Conservation (phyloP, 2,113 vertebrate species). For the Lota lota region DNA sequence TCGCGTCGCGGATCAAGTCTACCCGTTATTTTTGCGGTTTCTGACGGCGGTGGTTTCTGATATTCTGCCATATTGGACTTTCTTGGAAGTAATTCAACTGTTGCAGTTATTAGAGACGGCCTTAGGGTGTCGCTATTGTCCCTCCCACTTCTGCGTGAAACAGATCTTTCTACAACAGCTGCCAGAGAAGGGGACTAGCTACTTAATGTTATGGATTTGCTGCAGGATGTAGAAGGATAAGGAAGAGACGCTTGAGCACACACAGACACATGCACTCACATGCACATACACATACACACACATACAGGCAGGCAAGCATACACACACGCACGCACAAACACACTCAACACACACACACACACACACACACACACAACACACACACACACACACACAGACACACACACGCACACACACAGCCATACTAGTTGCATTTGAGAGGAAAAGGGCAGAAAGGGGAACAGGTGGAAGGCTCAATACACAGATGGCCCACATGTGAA, state of each 20-base stretch:
- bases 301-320: slow-evolving; percentile 13
- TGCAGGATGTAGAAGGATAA: slow-evolving; percentile 30
- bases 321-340: neutral
- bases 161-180: slow-evolving; percentile 37
- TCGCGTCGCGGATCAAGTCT: too few relatives aligned
- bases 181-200: slow-evolving; percentile 47
- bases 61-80: too few relatives aligned
- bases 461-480: slow-evolving; percentile 43
- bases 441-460: slow-evolving; percentile 36
- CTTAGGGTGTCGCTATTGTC: too few relatives aligned
- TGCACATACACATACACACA: slow-evolving; percentile 10
- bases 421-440: slow-evolving; percentile 27
- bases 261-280: slow-evolving; percentile 14
- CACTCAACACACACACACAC: neutral
- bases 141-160: too few relatives aligned
- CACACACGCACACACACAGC: neutral
- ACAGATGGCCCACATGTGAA: slow-evolving; percentile 59
- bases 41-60: too few relatives aligned
- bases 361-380: neutral
- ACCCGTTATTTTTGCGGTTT: too few relatives aligned
- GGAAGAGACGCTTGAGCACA: slow-evolving; percentile 22
- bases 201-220: neutral
- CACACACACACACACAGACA: too few relatives aligned
- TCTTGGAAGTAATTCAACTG: too few relatives aligned
- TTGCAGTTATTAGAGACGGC: too few relatives aligned